Percentiles rank a stretch among this genome's conserved stretches.
These are phyloP conservation scores for Phoenoteleia sp. DNA, from an alignment of 2,888 invertebrate species.

Conservation along the genomic window DNA sequence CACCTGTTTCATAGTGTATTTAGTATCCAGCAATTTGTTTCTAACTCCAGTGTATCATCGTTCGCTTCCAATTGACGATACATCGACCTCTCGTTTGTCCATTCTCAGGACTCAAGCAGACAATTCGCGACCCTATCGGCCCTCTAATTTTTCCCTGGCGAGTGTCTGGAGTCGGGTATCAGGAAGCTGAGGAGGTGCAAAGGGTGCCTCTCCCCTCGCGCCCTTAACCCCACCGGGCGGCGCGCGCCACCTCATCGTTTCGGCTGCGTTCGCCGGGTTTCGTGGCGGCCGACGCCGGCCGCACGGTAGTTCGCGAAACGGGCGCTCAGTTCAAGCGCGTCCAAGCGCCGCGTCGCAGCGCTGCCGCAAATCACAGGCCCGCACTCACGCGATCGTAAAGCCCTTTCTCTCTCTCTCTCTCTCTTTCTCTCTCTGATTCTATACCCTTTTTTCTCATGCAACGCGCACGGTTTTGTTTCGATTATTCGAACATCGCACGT, in stretches of 20 bases:
- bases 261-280: constrained; percentile 82
- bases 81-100: too few species aligned
- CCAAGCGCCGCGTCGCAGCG: constrained; percentile 65
- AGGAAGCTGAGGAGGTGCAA: constrained; percentile 73
- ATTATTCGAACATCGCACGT: constrained; percentile 37
- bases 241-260: constrained; percentile 75
- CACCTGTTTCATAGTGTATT: too few species aligned
- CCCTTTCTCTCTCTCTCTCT: constrained; percentile 13
- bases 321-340: constrained; percentile 73
- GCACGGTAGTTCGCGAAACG: constrained; percentile 64
- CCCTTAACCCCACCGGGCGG: constrained; percentile 73
- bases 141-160: constrained; percentile 57
- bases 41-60: too few species aligned
- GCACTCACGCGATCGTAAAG: constrained; percentile 48
- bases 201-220: constrained; percentile 35
- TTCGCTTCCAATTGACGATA: too few species aligned
- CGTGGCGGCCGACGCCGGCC: constrained; percentile 79
- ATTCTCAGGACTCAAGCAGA: too few species aligned
- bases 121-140: constrained; percentile 16
- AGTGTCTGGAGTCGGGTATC: constrained; percentile 44
- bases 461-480: constrained; percentile 53
- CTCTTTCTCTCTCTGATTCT: constrained; percentile 46
- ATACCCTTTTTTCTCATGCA: constrained; percentile 48
- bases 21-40: too few species aligned
- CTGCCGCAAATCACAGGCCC: constrained; percentile 52